Evolutionary conservation across 2,113 vertebrate species (phyloP).

Genomic region (Rhodinocichla rosea): DNA sequence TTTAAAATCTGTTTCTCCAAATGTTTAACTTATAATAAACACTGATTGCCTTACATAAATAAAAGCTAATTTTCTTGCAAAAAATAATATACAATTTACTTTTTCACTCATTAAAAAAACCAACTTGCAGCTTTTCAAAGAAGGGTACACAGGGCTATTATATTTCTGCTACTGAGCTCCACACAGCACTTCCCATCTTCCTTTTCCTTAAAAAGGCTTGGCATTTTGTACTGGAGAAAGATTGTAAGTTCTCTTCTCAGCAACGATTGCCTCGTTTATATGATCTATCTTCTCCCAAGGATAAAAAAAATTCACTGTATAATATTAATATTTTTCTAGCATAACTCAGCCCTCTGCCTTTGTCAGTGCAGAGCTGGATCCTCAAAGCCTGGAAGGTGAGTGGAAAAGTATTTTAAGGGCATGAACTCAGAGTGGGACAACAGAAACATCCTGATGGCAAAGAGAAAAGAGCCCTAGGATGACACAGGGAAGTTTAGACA

Average conservation of each 20-base stretch:
- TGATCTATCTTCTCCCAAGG: neutral
- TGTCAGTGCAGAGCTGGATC: neutral
- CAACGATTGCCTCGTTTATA: conserved; percentile 3
- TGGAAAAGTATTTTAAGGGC: neutral
- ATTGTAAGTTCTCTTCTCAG: neutral
- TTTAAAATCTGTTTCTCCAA: neutral
- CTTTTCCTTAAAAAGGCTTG: neutral
- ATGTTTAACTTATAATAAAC: neutral
- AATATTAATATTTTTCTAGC: neutral
- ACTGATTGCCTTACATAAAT: conserved; percentile 3
- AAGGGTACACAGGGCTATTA: neutral
- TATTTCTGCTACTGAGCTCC: neutral
- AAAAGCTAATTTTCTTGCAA: conserved; percentile 2
- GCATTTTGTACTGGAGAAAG: neutral
- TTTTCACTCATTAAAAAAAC: neutral
- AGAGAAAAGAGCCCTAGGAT: neutral
- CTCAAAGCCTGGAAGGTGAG: neutral
- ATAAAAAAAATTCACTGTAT: neutral
- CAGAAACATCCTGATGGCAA: neutral
- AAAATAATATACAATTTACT: neutral
- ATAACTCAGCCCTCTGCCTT: neutral
- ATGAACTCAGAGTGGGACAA: neutral
- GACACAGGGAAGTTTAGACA: neutral
- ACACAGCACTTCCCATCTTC: neutral
- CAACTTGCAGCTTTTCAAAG: neutral